Evolutionary conservation across 2,888 invertebrate genomes (phyloP), one percentile per base, ranked within the genome.

Genomic region (Dicycla oo): DNA sequence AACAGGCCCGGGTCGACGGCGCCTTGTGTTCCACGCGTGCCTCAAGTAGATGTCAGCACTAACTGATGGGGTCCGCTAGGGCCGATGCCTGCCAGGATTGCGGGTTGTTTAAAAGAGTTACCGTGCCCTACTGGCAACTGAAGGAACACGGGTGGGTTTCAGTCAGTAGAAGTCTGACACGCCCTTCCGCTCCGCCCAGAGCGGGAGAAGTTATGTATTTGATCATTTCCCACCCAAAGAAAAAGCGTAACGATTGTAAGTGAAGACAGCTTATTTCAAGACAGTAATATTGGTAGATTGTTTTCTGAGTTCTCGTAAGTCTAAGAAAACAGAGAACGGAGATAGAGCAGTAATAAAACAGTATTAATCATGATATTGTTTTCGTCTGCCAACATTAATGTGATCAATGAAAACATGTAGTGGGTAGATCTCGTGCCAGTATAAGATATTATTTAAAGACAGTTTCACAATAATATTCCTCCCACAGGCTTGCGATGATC

Each of bases 401-500:
- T 73, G 69, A 78, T 78, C 66, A 82, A 69, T 69, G 74, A 69
- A 78, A 78, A 81, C 76, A 79, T 80, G 70, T 69, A 68, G 77
- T 80, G 74, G 80, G 75, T 71, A 80, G 81, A 81, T 62, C 62
- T 40, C 61, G 63, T 63, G 54, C 49, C 13, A 54, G 78, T 58
- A 66, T 62, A 40, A 73, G 69, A 78, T 81, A 79, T 84, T 79
- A 84, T 83, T 75, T 81, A 76, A 76, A 81, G 75, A 70, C 69
- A 69, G 73, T 78, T 77, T 82, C 74, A 70, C 75, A 77, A 75
- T 81, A 72, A 78, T 73, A 78, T 64, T 53, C 69, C 73, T 84
- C 80, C 72, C 73, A 83, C 73, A 73, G 45, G 72, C 69, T 56
- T 66, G 62, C 57, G 65, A 62, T 78, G 80, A 81, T 80, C 75